These are phyloP conservation scores for Anthoscopus minutus DNA, from an alignment of 2,113 vertebrate species.

Conservation along the genomic window DNA sequence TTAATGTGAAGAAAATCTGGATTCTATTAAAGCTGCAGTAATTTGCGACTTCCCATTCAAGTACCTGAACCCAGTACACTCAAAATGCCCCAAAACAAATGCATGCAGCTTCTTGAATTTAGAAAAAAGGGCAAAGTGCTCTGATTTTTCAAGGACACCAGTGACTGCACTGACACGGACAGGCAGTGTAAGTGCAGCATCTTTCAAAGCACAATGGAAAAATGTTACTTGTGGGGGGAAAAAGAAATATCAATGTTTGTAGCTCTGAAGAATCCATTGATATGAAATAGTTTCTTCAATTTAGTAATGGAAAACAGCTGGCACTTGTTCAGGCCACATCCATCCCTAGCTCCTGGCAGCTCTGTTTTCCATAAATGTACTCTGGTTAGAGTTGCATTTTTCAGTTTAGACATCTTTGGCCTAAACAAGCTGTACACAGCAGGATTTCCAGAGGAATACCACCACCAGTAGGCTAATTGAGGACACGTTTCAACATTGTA, in stretches of 20 bases:
- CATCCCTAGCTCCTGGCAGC: constrained; percentile 13
- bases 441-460: constrained; percentile 39
- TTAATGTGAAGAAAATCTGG: neutral
- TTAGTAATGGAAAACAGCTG: constrained; percentile 34
- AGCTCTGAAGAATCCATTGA: constrained; percentile 15
- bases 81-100: neutral
- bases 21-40: constrained; percentile 3
- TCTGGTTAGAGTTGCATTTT: constrained; percentile 43
- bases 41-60: neutral
- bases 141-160: neutral
- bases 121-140: neutral
- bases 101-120: neutral
- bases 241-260: neutral
- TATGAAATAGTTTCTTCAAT: constrained; percentile 3
- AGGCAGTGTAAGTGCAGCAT: neutral
- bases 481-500: constrained; percentile 64
- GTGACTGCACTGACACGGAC: neutral
- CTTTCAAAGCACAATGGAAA: constrained; percentile 1
- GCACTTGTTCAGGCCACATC: neutral
- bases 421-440: constrained; percentile 46
- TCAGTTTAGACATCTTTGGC: constrained; percentile 48
- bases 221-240: neutral
- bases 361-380: neutral
- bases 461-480: constrained; percentile 17
- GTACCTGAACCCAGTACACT: neutral